Evolutionary conservation across 2,797 vertebrate species (phyloP).

Genomic region (Sebastolobus alascanus): DNA sequence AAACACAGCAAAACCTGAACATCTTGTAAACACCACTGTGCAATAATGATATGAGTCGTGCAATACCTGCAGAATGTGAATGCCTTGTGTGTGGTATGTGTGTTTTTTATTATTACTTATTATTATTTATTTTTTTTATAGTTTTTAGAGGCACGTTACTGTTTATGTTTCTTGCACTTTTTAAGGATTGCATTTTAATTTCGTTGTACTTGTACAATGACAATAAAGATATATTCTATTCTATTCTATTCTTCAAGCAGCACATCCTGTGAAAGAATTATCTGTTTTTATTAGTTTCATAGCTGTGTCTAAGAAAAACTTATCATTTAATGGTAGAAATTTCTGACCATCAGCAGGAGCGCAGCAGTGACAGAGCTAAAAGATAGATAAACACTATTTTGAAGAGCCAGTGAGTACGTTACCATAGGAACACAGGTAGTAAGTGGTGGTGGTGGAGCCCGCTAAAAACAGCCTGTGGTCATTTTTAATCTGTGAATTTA

Average conservation of each 20-base stretch:
- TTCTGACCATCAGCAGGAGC: slow-evolving; percentile 16
- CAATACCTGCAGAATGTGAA: too few species aligned
- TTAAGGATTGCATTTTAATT: too few species aligned
- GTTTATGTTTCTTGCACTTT: too few species aligned
- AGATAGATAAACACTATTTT: slow-evolving; percentile 22
- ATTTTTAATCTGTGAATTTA: not conserved
- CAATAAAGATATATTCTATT: too few species aligned
- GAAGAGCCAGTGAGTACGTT: slow-evolving; percentile 24
- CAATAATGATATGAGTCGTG: too few species aligned
- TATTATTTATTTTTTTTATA: too few species aligned
- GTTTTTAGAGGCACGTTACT: too few species aligned
- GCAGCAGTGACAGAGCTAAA: slow-evolving; percentile 21
- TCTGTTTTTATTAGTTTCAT: not conserved
- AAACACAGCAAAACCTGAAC: too few species aligned
- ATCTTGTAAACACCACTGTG: too few species aligned
- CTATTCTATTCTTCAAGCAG: not conserved
- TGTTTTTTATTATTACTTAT: too few species aligned
- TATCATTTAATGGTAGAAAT: not conserved
- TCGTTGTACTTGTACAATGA: too few species aligned
- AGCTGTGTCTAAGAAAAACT: not conserved
- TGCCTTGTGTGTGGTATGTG: too few species aligned
- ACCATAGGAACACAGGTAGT: slow-evolving; percentile 52
- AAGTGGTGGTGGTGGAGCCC: not conserved
- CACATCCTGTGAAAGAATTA: not conserved
- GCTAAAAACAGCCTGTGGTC: not conserved